Evolutionary conservation across 2,797 vertebrate species (phyloP).

Genomic region (Menidia menidia): DNA sequence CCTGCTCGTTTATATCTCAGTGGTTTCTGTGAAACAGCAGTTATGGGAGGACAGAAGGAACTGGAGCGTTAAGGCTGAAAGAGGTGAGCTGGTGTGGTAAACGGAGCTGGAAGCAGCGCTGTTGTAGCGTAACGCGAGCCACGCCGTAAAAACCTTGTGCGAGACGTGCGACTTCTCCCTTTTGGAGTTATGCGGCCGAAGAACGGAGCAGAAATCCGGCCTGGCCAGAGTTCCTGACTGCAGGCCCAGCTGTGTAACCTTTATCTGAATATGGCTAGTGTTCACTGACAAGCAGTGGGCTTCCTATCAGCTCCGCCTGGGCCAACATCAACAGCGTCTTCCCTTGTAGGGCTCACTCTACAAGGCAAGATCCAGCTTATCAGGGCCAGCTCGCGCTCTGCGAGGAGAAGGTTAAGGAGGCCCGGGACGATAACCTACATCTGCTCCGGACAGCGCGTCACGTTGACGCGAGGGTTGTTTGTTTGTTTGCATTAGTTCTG

Average conservation of each 20-base stretch:
- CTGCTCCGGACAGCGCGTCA: slow-evolving; percentile 38
- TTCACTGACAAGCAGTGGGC: slow-evolving; percentile 50
- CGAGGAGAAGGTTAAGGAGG: slow-evolving; percentile 45
- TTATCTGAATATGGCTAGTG: slow-evolving; percentile 68
- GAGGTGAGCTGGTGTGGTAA: slow-evolving; percentile 17
- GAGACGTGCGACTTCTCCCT: neutral
- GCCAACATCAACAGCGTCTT: slow-evolving; percentile 62
- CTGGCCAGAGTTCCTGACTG: slow-evolving; percentile 11
- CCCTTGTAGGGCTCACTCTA: slow-evolving; percentile 32
- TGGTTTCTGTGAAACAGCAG: slow-evolving; percentile 5
- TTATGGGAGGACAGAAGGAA: slow-evolving; percentile 31
- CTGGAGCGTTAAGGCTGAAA: slow-evolving; percentile 6
- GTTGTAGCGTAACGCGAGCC: slow-evolving; percentile 6
- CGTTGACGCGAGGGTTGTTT: slow-evolving; percentile 46
- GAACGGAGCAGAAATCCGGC: slow-evolving; percentile 27
- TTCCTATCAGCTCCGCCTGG: slow-evolving; percentile 52
- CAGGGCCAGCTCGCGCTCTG: slow-evolving; percentile 46
- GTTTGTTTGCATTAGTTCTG: slow-evolving; percentile 40
- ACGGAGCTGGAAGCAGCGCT: slow-evolving; percentile 30
- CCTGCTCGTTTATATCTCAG: neutral
- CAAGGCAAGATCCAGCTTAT: slow-evolving; percentile 59
- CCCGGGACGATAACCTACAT: slow-evolving; percentile 31
- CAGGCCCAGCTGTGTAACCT: slow-evolving; percentile 49
- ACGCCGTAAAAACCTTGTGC: too few relatives aligned
- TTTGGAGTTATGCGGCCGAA: slow-evolving; percentile 24